Conservation (phyloP, 2,113 vertebrate genomes). For the Rhabdomys dilectus region DNA sequence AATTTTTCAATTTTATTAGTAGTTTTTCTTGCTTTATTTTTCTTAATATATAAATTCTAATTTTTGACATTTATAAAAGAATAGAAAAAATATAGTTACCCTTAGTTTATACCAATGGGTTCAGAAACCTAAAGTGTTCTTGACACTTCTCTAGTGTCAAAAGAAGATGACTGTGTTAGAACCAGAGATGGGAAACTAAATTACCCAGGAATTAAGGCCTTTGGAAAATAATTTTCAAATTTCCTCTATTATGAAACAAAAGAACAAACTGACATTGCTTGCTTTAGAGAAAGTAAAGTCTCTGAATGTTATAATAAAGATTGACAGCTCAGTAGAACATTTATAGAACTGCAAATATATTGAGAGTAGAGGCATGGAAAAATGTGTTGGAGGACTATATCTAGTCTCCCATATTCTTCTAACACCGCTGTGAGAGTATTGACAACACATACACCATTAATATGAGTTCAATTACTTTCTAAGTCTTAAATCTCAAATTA, state of each 20-base stretch:
- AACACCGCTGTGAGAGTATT: neutral
- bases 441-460: neutral
- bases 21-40: neutral
- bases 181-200: neutral
- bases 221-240: slow-evolving; percentile 27
- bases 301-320: neutral
- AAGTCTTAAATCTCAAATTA: neutral
- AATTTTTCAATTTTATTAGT: no score
- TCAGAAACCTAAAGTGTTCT: neutral
- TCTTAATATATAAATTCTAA: neutral
- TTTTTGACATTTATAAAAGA: neutral
- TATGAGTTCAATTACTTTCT: neutral
- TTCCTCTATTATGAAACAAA: neutral
- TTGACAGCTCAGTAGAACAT: neutral
- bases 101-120: neutral
- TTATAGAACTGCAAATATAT: neutral
- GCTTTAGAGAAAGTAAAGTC: neutral
- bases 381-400: neutral
- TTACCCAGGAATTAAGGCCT: neutral
- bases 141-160: neutral
- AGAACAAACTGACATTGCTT: neutral
- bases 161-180: neutral
- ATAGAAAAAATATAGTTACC: neutral
- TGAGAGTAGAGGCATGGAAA: neutral
- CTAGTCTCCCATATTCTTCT: neutral